These are phyloP conservation scores for Polypedilum pembai DNA, from an alignment of 1,140 invertebrate species.

Conservation along the genomic window DNA sequence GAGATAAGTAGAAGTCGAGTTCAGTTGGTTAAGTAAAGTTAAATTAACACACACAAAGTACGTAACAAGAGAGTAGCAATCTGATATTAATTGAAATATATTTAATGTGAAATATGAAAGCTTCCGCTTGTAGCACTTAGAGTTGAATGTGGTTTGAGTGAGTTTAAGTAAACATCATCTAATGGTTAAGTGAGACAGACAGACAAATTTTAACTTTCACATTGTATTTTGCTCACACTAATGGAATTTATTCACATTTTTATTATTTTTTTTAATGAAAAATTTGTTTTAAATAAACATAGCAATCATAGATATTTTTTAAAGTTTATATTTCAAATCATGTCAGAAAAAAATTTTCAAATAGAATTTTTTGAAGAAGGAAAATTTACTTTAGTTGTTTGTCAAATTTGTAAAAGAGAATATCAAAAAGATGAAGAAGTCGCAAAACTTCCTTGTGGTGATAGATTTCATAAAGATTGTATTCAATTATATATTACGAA, in stretches of 20 bases:
- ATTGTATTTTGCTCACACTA: neutral
- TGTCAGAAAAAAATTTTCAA: too few relatives aligned
- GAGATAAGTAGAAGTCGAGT: too few relatives aligned
- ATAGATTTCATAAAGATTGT: too few relatives aligned
- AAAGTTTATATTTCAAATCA: neutral
- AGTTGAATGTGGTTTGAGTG: neutral
- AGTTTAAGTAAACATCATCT: neutral
- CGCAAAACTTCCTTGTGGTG: too few relatives aligned
- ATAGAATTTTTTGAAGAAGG: too few relatives aligned
- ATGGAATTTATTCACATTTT: neutral
- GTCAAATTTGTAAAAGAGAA: too few relatives aligned
- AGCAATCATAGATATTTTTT: neutral
- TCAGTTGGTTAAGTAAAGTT: neutral
- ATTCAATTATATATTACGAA: too few relatives aligned
- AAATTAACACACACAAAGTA: conserved; percentile 1
- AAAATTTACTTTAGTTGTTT: too few relatives aligned
- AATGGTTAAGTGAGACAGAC: conserved; percentile 3
- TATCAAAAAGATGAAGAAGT: too few relatives aligned
- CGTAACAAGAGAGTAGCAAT: neutral
- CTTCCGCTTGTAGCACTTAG: neutral
- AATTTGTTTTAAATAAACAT: neutral
- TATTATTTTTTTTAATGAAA: neutral
- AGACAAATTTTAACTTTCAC: neutral
- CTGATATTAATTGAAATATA: conserved; percentile 13
- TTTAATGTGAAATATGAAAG: neutral